Conservation (phyloP, 2,113 vertebrate species). For the Malurus alboscapulatus region DNA sequence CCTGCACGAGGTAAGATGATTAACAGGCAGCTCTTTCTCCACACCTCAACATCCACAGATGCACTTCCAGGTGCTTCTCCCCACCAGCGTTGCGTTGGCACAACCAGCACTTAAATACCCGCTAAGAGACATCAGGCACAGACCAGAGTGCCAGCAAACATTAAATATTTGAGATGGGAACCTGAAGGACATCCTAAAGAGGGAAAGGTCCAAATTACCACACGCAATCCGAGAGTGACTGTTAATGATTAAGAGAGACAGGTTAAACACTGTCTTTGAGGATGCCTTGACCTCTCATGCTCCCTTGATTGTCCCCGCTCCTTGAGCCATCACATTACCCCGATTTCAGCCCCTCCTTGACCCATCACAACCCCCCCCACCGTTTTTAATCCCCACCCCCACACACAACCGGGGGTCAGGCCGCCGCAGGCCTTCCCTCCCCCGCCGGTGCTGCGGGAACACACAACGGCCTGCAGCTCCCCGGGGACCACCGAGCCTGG, state of each 20-base stretch:
- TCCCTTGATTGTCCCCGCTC: background rate
- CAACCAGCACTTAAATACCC: background rate
- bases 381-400: background rate
- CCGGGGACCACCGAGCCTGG: background rate
- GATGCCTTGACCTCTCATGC: background rate
- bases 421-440: too few relatives aligned
- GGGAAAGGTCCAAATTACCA: background rate
- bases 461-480: background rate
- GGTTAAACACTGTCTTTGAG: background rate
- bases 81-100: fast-evolving
- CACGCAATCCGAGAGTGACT: background rate
- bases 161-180: slow-evolving; percentile 2
- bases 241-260: slow-evolving; percentile 53
- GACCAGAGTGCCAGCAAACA: background rate
- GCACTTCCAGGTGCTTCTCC: background rate
- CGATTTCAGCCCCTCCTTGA: background rate
- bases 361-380: background rate
- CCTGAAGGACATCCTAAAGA: slow-evolving; percentile 12
- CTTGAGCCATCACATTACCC: background rate
- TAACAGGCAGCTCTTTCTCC: background rate
- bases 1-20: background rate
- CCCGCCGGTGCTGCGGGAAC: too few relatives aligned
- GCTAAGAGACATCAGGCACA: fast-evolving
- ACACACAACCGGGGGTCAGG: background rate
- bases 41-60: background rate